Evolutionary conservation across 1,140 invertebrate genomes (phyloP).

Genomic region (Euschistus heros): DNA sequence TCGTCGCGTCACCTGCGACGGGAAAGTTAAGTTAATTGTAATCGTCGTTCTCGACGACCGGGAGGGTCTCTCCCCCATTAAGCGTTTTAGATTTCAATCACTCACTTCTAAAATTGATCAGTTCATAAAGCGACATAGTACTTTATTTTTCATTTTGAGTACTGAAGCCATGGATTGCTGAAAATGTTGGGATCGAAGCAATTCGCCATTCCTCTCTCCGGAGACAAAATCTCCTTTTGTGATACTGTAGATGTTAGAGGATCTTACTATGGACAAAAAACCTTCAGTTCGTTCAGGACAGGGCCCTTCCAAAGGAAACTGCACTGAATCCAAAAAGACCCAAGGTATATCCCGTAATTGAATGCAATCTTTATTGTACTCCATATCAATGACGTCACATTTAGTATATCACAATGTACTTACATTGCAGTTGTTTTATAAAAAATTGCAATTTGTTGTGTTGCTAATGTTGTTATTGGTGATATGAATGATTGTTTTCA

Average conservation of each 20-base stretch:
- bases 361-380: too few relatives aligned
- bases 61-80: constrained; percentile 45
- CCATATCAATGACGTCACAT: too few relatives aligned
- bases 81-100: constrained; percentile 31
- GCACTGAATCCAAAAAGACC: constrained; percentile 55
- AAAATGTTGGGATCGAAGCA: constrained; percentile 55
- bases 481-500: too few relatives aligned
- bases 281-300: constrained; percentile 47
- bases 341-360: constrained; percentile 44
- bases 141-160: constrained; percentile 40
- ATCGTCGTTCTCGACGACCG: constrained; percentile 52
- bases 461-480: too few relatives aligned
- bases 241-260: constrained; percentile 37
- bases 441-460: too few relatives aligned
- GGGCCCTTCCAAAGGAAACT: constrained; percentile 46
- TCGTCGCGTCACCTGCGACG: constrained; percentile 59
- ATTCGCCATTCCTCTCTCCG: constrained; percentile 53
- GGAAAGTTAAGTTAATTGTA: constrained; percentile 37
- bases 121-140: constrained; percentile 29
- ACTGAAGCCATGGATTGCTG: constrained; percentile 64
- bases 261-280: constrained; percentile 58
- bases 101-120: constrained; percentile 26
- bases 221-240: constrained; percentile 46
- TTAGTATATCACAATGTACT: too few relatives aligned
- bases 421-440: too few relatives aligned